Evolutionary conservation across 2,888 invertebrate genomes (phyloP).

Genomic region (Eupeodes latifasciatus): DNA sequence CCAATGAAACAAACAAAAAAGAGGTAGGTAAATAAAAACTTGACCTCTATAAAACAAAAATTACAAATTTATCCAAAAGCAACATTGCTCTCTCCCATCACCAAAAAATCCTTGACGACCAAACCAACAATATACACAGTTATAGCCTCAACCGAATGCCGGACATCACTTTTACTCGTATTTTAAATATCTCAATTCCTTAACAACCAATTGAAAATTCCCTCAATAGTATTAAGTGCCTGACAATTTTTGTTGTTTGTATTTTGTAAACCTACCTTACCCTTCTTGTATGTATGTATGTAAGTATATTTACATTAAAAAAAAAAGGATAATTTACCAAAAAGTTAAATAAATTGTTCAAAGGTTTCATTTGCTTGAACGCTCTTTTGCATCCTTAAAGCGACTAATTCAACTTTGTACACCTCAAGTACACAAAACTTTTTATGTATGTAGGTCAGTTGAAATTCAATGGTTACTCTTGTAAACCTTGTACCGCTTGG

Average conservation of each 20-base stretch:
- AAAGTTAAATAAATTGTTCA: constrained; percentile 49
- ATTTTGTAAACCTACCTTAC: neutral
- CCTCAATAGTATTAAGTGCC: constrained; percentile 18
- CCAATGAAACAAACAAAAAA: neutral
- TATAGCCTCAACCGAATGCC: neutral
- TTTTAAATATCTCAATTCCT: neutral
- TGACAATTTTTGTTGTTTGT: neutral
- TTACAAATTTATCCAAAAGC: neutral
- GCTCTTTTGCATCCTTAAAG: constrained; percentile 54
- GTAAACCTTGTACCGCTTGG: constrained; percentile 5
- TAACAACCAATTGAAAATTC: constrained; percentile 13
- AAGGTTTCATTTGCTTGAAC: constrained; percentile 48
- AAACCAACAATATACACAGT: neutral
- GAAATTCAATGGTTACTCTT: constrained; percentile 60
- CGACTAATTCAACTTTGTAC: constrained; percentile 45
- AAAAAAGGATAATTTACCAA: constrained; percentile 44
- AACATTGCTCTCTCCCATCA: neutral
- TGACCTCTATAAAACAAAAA: neutral
- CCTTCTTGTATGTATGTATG: neutral
- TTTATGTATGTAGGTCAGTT: constrained; percentile 66
- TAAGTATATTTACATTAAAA: neutral
- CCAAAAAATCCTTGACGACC: neutral
- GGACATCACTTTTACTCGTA: constrained; percentile 17
- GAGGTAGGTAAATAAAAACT: neutral
- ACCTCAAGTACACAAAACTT: constrained; percentile 33